Conservation (phyloP, 53 echinoderm and acorn worm species). For the Luidia sarsii region DNA sequence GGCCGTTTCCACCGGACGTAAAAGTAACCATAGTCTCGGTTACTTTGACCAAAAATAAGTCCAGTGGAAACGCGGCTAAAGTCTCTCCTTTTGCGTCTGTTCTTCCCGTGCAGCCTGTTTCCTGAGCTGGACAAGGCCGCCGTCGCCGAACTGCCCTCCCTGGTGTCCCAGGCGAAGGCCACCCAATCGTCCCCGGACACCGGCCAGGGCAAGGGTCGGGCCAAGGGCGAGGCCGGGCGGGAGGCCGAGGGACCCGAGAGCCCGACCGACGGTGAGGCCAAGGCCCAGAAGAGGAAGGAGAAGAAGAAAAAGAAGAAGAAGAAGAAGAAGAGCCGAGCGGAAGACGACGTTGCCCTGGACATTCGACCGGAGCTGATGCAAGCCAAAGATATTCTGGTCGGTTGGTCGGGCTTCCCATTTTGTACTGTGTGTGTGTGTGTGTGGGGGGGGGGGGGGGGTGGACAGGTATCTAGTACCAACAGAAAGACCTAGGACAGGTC, state of each 20-base stretch:
- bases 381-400: constrained; percentile 84
- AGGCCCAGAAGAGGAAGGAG: constrained; percentile 26
- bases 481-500: too few relatives aligned
- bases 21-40: too few relatives aligned
- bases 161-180: constrained; percentile 2
- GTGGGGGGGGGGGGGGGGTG: too few relatives aligned
- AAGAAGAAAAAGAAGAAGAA: constrained; percentile 40
- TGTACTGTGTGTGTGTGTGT: too few relatives aligned
- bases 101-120: neutral
- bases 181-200: constrained; percentile 1
- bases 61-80: too few relatives aligned
- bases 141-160: neutral
- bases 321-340: neutral
- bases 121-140: constrained; percentile 18
- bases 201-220: neutral
- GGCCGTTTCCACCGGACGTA: too few relatives aligned
- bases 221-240: neutral
- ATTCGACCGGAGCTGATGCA: constrained; percentile 84
- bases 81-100: too few relatives aligned
- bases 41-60: too few relatives aligned
- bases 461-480: too few relatives aligned
- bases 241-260: constrained; percentile 15
- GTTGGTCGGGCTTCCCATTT: too few relatives aligned
- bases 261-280: neutral
- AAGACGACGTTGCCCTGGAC: constrained; percentile 88